Conservation (phyloP, 2,113 vertebrate genomes). For the Larimichthys polyactis region DNA sequence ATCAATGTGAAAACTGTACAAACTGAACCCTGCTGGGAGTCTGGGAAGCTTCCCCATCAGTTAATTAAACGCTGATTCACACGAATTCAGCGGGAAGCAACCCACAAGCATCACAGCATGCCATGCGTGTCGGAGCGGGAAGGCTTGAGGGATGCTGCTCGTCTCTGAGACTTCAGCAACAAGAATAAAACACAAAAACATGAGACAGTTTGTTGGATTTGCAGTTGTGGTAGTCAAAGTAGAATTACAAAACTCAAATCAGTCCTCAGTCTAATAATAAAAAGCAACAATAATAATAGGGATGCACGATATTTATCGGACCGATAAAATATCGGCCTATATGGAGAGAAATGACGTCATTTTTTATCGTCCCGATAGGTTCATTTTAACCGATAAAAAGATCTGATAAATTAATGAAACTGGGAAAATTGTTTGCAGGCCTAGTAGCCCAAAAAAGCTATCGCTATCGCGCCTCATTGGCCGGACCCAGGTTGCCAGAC, state of each 20-base stretch:
- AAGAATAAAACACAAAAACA: neutral
- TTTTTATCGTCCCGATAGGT: no score
- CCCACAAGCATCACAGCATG: slow-evolving; percentile 20
- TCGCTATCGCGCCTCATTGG: no score
- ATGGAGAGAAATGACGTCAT: no score
- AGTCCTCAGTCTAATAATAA: neutral
- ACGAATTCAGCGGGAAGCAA: neutral
- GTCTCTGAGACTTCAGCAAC: neutral
- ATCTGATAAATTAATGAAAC: no score
- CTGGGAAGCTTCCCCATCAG: neutral
- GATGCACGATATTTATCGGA: no score
- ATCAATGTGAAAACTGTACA: slow-evolving; percentile 26
- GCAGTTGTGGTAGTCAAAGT: neutral
- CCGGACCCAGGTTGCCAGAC: no score
- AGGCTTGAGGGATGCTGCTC: neutral
- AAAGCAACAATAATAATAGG: neutral
- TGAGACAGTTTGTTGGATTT: neutral
- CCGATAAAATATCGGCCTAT: no score
- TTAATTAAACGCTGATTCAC: slow-evolving; percentile 30
- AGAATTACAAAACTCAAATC: neutral
- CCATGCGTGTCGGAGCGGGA: neutral
- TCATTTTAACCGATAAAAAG: no score
- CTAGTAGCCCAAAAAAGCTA: no score
- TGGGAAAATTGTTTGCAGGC: no score
- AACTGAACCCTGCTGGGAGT: slow-evolving; percentile 8